Evolutionary conservation across 2,797 vertebrate species (phyloP), one percentile per base, ranked within the genome.

Genomic region (Sciurus carolinensis): DNA sequence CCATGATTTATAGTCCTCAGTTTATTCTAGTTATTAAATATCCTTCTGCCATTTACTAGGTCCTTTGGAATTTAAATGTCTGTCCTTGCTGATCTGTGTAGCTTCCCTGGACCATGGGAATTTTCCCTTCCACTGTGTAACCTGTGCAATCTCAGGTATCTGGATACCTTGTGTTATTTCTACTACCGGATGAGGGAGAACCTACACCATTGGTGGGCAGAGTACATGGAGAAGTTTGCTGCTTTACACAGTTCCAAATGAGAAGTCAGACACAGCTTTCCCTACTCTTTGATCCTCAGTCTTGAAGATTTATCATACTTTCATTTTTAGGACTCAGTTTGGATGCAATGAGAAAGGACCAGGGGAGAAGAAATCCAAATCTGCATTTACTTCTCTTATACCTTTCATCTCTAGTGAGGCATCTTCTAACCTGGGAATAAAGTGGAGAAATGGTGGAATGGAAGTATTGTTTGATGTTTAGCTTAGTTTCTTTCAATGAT

Each of bases 301-400:
- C n/a, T 89, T 92, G 26, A 64, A 30, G 30, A 62, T 52, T 67
- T 80, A 67, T 85, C 0, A 0, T 54, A 30, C 18, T 89, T 59
- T 80, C n/a, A 90, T 81, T 86, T 90, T 75, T 17, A 86, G 59
- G 28, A 39, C 75, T 93, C 50, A 67, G 5, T 24, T 94, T 62
- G 11, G 24, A 26, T 47, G 14, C 72, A 80, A 50, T 57, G 54
- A 90, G 47, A 3, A 80, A 54, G 28, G 22, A 1, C 26, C 28
- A 5, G 26, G 5, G 22, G 13, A 33, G 42, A 89, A 84, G 47
- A 59, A 67, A 67, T 64, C 54, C 33, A 73, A 39, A 67, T 20
- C 28, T 24, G 13, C 30, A 69, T 86, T 42, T 84, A 9, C 15
- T 24, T 83, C 33, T 52, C 8, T 77, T 80, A 22, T 81, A 39